A percentile compares a stretch with the other conserved stretches of the same genome.
Conservation (phyloP, 2,797 vertebrate species). For the Chrysolophus pictus region DNA sequence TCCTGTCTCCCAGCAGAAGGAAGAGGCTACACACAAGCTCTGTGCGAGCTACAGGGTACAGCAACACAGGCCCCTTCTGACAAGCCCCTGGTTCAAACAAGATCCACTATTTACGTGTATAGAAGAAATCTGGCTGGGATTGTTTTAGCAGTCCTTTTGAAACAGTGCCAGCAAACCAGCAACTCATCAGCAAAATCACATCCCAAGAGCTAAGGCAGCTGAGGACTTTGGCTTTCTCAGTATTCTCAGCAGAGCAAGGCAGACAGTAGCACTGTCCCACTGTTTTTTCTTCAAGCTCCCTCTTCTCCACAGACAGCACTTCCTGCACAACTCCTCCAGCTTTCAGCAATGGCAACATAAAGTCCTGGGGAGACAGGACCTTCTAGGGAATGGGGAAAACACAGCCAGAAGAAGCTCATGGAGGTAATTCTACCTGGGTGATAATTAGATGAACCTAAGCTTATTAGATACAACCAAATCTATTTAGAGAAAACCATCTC, state of each 20-base stretch:
- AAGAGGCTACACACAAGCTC: background rate
- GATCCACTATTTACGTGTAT: accelerated
- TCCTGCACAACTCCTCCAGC: background rate
- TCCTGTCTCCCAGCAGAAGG: background rate
- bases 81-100: background rate
- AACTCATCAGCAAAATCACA: background rate
- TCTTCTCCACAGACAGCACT: background rate
- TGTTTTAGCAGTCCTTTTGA: background rate
- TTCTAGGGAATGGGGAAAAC: background rate
- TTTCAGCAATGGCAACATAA: background rate
- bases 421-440: constrained; percentile 61
- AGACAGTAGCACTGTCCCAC: background rate
- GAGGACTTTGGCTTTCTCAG: background rate
- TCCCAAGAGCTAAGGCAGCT: background rate
- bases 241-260: background rate
- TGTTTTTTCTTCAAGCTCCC: background rate
- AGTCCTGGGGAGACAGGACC: background rate
- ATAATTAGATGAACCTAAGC: constrained; percentile 69
- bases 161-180: background rate
- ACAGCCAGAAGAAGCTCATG: background rate
- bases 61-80: accelerated
- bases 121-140: background rate
- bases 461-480: constrained; percentile 61
- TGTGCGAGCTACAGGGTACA: background rate
- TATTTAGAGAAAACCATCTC: constrained; percentile 58